Evolutionary conservation across 2,113 vertebrate species (phyloP).

Genomic region (Calyptommatus sinebrachiatus): DNA sequence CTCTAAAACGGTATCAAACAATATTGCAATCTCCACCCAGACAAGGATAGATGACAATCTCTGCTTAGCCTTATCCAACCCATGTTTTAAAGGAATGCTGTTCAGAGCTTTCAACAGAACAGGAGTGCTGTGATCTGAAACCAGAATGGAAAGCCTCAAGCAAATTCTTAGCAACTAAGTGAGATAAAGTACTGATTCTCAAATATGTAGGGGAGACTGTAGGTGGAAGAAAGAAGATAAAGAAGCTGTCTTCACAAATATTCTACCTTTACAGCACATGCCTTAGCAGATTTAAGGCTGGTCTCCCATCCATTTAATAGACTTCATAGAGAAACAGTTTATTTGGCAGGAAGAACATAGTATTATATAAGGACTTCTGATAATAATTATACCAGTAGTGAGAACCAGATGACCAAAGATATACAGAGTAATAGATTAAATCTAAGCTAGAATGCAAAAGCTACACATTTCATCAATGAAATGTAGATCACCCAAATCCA

Average conservation of each 20-base stretch:
- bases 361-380: neutral
- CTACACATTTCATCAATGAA: neutral
- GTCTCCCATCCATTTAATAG: neutral
- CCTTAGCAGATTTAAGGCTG: neutral
- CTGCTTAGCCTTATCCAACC: slow-evolving; percentile 2
- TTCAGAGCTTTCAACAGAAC: slow-evolving; percentile 25
- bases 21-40: slow-evolving; percentile 23
- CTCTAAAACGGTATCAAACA: slow-evolving; percentile 11
- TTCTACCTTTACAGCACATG: slow-evolving; percentile 15
- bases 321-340: neutral
- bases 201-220: slow-evolving; percentile 7
- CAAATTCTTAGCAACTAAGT: slow-evolving; percentile 14
- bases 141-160: slow-evolving; percentile 36
- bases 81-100: slow-evolving; percentile 3
- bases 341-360: neutral
- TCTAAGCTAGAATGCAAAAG: neutral
- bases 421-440: neutral
- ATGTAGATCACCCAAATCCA: neutral
- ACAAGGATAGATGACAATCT: slow-evolving; percentile 8
- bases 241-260: slow-evolving; percentile 30
- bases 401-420: neutral
- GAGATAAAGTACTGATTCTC: slow-evolving; percentile 24
- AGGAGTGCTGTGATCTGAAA: slow-evolving; percentile 47
- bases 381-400: neutral
- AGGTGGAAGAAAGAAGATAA: slow-evolving; percentile 18